Percentiles rank a stretch among this genome's conserved stretches.
Conservation (phyloP, 2,888 invertebrate genomes). For the Nephrotoma flavescens region DNA sequence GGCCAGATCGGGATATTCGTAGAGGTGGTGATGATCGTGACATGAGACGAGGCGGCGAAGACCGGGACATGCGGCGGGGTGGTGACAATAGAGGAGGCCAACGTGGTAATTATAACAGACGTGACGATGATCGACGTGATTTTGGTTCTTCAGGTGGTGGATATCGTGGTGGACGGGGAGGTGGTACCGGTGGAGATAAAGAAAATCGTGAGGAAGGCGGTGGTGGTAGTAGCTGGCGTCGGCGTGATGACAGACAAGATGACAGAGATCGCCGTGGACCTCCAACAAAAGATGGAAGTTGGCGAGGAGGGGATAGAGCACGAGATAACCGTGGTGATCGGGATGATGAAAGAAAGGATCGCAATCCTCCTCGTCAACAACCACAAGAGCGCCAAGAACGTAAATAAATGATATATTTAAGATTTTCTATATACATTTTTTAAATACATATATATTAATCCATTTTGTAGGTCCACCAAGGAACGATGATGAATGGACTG, state of each 20-base stretch:
- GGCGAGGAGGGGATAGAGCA: conserved; percentile 26
- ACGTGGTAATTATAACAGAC: conserved; percentile 9
- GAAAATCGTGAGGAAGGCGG: conserved; percentile 11
- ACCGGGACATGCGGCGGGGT: conserved; percentile 14
- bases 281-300: conserved; percentile 26
- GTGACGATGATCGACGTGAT: conserved; percentile 15
- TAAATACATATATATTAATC: not conserved
- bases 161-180: conserved; percentile 13
- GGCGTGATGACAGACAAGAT: conserved; percentile 5
- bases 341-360: conserved; percentile 21
- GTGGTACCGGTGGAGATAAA: conserved; percentile 12
- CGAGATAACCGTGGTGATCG: conserved; percentile 20
- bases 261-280: conserved; percentile 18
- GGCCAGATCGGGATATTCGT: conserved; percentile 14
- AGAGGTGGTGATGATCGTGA: conserved; percentile 12
- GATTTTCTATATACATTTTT: not conserved
- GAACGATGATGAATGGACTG: conserved; percentile 45
- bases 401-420: not conserved
- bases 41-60: conserved; percentile 15
- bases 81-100: conserved; percentile 10
- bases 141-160: conserved; percentile 15
- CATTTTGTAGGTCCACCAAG: conserved; percentile 14
- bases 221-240: conserved; percentile 14
- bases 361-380: conserved; percentile 27
- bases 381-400: conserved; percentile 17